Base-by-base conservation (phyloP, 2,113 vertebrate genomes). In the Boleophthalmus pectinirostris region DNA sequence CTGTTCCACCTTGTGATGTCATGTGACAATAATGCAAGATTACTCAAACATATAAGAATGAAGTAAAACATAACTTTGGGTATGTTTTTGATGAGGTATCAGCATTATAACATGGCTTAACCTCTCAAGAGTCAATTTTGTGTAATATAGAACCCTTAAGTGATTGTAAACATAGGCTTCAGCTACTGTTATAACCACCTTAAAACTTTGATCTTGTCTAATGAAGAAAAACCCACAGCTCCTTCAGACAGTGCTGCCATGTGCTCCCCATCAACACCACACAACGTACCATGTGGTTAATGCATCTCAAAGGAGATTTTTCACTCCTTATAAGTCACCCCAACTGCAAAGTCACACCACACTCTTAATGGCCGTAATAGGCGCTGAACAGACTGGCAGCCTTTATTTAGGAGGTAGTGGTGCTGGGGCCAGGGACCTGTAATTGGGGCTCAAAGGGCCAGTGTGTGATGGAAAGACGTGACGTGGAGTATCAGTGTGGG, bases 361-460 rank as follows among this genome's bases (percentile, higher is more conserved):
- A 64, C 70, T 18, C 82, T 80, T 82, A 84, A 90, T 72, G 74
- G 70, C 56, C 68, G 80, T 72, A 85, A 85, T 57, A 76, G 80
- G 58, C 73, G 56, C 67, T 75, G 74, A 61, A 54, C 49, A 71
- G 81, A 82, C 80, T 79, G 74, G 78, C 82, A 85, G 78, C 81
- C 77, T 80, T 85, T 82, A 66, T 85, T 71, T 87, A 85, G 85
- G 78, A 70, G 57, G 74, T 72, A 70, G 78, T 66, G 83, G 70
- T 74, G 73, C 60, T 35, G 71, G 16, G 1, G 69, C 74, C 64
- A 69, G 51, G 69, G 77, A 73, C 80, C 80, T 88, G 77, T 82
- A 84, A 88, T 83, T 78, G 78, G 71, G 76, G 82, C 47, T 33
- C 60, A 49, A 83, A 78, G 74, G 71, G 35, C 64, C 54, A 24